Base-by-base conservation (phyloP, 2,888 invertebrate species). In the Microchrysa polita region DNA sequence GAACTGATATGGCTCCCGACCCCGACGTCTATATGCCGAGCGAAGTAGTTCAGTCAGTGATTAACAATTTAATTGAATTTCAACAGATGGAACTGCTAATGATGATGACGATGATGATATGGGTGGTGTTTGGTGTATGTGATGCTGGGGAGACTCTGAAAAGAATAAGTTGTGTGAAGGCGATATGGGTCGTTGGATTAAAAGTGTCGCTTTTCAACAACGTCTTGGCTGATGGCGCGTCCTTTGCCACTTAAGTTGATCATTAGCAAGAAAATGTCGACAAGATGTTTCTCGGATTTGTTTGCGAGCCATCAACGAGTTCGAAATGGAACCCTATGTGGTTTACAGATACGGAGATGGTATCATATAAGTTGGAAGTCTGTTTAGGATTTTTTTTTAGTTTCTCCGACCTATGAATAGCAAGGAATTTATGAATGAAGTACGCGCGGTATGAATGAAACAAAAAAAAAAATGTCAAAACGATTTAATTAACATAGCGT, bases 81-180 rank as follows among this genome's bases (percentile, higher is more conserved):
- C 20, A 69, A 55, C 69, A 69, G 55, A 74, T 61, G 72, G 42
- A 27, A 55, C 73, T 76, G 57, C 71, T 78, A 72, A 74, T 78
- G 34, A 60, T 48, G 67, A 52, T 48, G 67, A 44, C 18, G 67
- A 48, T 4, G 63, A 73, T 63, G 76, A 73, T 61, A 76, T 74
- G 53, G 73, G 55, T 52, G n/a, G n/a, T n/a, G n/a, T n/a, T 73
- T 76, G 40, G 74, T 76, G 73, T 34, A 34, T 34, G 7, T 5
- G 27, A 34, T 34, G 48, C 9, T 22, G 67, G 23, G 2, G 67
- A 67, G 27, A 34, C 27, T n/a, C n/a, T 18, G 42, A n/a, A 16
- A 52, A 14, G 52, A 52, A n/a, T n/a, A n/a, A 52, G 59, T 5
- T 40, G 48, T 40, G 48, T 42, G 69, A 14, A 20, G 69, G 55